phyloP scores from a whole-genome alignment of 2,888 invertebrate species.

The Agelastica alni region DNA sequence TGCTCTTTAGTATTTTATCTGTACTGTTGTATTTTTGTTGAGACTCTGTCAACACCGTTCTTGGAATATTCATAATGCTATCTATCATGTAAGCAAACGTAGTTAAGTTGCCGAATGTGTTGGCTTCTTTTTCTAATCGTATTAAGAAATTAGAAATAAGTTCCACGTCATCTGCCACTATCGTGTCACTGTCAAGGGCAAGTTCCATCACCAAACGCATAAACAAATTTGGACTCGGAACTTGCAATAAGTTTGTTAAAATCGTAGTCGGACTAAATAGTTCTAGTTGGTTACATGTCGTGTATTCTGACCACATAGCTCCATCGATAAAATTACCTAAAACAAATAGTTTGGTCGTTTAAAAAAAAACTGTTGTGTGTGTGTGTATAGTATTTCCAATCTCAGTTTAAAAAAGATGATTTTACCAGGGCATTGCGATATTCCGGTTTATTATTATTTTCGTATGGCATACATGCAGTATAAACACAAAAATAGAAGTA shows the following conservation, averaged over 20 bases:
- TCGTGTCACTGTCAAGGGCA: not conserved
- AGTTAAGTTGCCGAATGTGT: slow-evolving; percentile 7
- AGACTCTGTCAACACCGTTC: slow-evolving; percentile 30
- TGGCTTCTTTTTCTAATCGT: not conserved
- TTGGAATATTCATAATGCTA: slow-evolving; percentile 32
- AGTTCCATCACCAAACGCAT: not conserved
- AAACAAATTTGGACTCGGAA: not conserved
- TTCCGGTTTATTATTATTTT: no score
- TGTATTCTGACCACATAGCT: slow-evolving; percentile 59
- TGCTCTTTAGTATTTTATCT: slow-evolving; percentile 38
- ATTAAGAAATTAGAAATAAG: not conserved
- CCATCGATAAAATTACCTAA: slow-evolving; percentile 59
- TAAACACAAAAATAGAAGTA: no score
- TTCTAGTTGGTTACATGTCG: slow-evolving; percentile 23
- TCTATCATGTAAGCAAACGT: slow-evolving; percentile 26
- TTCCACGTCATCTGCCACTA: not conserved
- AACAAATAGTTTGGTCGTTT: no score
- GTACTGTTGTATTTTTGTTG: slow-evolving; percentile 38
- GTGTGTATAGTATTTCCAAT: no score
- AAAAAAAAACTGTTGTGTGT: no score
- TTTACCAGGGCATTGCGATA: no score
- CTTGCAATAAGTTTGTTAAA: slow-evolving; percentile 18
- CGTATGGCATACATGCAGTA: no score
- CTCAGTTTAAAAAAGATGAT: no score
- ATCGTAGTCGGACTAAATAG: slow-evolving; percentile 18